phyloP scores from a whole-genome alignment of 2,113 vertebrate species.

The Mastomys coucha region DNA sequence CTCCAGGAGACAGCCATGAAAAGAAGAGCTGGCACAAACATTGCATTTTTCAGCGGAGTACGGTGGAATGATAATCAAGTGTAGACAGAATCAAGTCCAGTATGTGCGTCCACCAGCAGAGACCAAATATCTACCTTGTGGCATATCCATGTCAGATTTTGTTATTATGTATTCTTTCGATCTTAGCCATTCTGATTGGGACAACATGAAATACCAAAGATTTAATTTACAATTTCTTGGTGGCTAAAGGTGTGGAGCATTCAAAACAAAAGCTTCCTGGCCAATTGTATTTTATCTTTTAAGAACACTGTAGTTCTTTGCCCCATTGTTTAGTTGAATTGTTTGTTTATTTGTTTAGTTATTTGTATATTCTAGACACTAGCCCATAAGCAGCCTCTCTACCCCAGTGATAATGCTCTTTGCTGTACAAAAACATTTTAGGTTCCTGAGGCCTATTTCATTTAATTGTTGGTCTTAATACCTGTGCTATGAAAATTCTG shows the following conservation, averaged over 20 bases:
- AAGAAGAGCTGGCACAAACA: background rate
- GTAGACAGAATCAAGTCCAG: background rate
- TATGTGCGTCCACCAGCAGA: background rate
- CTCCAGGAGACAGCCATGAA: background rate
- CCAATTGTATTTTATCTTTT: background rate
- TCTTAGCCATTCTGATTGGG: background rate
- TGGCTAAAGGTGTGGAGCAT: background rate
- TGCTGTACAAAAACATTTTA: background rate
- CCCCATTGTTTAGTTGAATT: background rate
- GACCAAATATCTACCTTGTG: background rate
- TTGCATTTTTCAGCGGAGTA: background rate
- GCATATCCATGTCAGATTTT: background rate
- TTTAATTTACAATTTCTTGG: background rate
- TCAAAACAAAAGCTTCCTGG: background rate
- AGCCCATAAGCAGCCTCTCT: background rate
- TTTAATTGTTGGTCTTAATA: background rate
- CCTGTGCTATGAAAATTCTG: background rate
- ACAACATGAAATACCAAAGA: background rate
- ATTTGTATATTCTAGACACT: background rate
- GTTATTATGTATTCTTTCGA: background rate
- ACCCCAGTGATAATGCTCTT: background rate
- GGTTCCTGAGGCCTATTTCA: background rate
- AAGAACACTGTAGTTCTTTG: background rate
- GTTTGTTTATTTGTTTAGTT: background rate
- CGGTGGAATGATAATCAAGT: background rate